Conservation (phyloP, 2,797 vertebrate genomes). For the Eleutherodactylus coqui region DNA sequence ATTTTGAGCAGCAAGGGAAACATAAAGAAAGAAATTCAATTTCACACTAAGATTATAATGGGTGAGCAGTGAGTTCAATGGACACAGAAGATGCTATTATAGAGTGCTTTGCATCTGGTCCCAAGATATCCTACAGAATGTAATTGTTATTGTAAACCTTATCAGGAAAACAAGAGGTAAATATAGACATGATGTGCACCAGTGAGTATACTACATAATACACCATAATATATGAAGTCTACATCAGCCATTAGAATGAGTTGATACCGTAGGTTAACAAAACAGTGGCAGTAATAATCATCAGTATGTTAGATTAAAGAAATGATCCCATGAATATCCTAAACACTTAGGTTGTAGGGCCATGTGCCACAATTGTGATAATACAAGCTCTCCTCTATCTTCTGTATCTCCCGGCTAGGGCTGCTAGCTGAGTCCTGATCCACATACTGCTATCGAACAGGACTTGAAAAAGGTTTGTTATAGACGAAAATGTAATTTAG, state of each 20-base stretch:
- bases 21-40: constrained; percentile 58
- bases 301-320: neutral
- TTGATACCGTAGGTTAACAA: neutral
- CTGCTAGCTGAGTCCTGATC: no score
- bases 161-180: constrained; percentile 43
- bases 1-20: constrained; percentile 53
- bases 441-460: no score
- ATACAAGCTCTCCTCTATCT: no score
- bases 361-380: no score
- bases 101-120: constrained; percentile 34
- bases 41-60: constrained; percentile 59
- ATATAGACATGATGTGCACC: constrained; percentile 37
- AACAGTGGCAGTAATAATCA: neutral
- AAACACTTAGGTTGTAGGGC: no score
- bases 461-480: no score
- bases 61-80: constrained; percentile 43
- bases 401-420: no score
- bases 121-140: constrained; percentile 26
- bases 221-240: neutral
- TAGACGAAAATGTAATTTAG: no score
- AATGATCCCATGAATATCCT: neutral
- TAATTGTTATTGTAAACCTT: constrained; percentile 58
- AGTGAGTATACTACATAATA: neutral
- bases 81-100: constrained; percentile 45
- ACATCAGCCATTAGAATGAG: neutral